Percentiles rank a stretch among this genome's conserved stretches.
phyloP scores from a whole-genome alignment of 2,888 invertebrate species.

The Lochmaea crataegi region DNA sequence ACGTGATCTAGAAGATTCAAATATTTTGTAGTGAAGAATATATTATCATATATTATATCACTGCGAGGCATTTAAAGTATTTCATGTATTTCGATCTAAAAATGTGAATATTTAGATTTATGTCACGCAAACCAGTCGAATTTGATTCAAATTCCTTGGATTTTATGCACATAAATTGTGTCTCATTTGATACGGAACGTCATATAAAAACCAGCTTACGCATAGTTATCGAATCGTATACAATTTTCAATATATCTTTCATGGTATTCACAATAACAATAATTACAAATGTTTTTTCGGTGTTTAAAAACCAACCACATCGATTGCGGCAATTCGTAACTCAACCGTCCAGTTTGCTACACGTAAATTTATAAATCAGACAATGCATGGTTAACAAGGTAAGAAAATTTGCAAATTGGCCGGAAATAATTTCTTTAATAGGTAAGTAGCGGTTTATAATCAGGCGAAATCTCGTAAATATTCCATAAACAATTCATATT shows the following conservation, averaged over 20 bases:
- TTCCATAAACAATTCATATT: conserved; percentile 48
- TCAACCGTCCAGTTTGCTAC: not conserved
- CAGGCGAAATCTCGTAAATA: conserved; percentile 41
- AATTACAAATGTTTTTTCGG: conserved; percentile 3
- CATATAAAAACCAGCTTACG: not conserved
- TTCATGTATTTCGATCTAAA: not conserved
- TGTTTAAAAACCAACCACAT: not conserved
- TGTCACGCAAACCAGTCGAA: not conserved
- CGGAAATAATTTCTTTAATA: conserved; percentile 43
- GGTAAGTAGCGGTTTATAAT: conserved; percentile 39
- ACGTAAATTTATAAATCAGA: conserved; percentile 8
- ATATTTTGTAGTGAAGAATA: too few species aligned
- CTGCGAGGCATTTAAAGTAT: not conserved
- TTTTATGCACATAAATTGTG: conserved; percentile 8
- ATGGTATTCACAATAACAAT: not conserved
- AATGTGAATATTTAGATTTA: not conserved
- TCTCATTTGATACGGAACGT: conserved; percentile 1
- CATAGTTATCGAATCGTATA: not conserved
- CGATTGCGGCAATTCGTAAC: not conserved
- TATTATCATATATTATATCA: not conserved
- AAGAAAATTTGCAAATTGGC: conserved; percentile 33
- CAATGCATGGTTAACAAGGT: conserved; percentile 23
- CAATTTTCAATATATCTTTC: not conserved
- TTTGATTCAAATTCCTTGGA: not conserved
- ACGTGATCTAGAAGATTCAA: too few species aligned